Evolutionary conservation across 2,113 vertebrate genomes (phyloP), one percentile per base, ranked within the genome.

Genomic region (Dascyllus trimaculatus): DNA sequence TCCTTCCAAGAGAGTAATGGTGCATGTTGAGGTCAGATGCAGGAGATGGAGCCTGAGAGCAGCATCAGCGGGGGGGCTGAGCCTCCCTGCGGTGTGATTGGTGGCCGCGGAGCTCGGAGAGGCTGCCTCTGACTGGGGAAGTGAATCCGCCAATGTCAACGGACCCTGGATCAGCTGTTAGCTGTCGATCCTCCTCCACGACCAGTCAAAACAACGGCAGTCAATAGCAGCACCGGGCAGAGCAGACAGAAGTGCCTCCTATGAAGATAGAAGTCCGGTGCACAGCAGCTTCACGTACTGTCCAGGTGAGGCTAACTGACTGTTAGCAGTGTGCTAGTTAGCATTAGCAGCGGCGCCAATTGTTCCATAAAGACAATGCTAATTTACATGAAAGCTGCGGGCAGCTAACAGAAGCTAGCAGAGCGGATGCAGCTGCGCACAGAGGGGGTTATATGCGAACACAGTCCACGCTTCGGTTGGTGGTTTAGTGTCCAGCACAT

Each of bases 71-170:
- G 21, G 26, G 4, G 13, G 56, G 21, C 2, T 19, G n/a, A 45
- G 19, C 35, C 32, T 40, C 14, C 29, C 82, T 38, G 66, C 25
- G 14, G 11, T 63, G 15, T 74, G 69, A 93, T 95, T 95, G 89
- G 93, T 22, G 13, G 48, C 19, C 58, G 6, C 11, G 3, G 17
- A 15, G 32, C 29, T 19, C 6, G 6, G 24, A 61, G 68, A 66
- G 45, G 71, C 60, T 22, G 46, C 48, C 11, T 5, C 75, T 63
- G 17, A 53, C 75, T 25, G 58, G 73, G 82, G 85, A 90, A 89
- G 88, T 65, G 61, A 72, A 75, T 26, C 59, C 21, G 80, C 90
- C 91, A 90, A 87, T 69, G 89, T 92, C 90, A 94, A 72, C 84
- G 53, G 75, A 74, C 43, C 81, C 75, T 49, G 71, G 63, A 85